Percentiles rank a stretch among this genome's conserved stretches.
These are phyloP conservation scores for Lepidostoma basale DNA, from an alignment of 1,140 invertebrate genomes.

Conservation along the genomic window DNA sequence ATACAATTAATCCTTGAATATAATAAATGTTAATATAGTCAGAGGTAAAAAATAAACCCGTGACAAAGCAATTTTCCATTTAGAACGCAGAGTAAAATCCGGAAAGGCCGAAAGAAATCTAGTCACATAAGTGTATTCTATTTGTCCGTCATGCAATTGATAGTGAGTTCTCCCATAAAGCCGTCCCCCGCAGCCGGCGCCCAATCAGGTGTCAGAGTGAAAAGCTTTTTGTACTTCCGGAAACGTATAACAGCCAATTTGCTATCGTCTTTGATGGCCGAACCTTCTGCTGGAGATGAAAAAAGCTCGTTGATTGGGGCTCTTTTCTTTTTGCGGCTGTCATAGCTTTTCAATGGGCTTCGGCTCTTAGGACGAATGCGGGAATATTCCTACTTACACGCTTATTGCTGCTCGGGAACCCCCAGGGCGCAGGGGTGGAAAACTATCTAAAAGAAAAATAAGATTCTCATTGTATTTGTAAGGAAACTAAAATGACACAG, in stretches of 20 bases:
- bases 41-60: background rate
- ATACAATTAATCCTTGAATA: too few relatives aligned
- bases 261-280: conserved; percentile 16
- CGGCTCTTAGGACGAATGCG: conserved; percentile 37
- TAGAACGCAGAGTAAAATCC: too few relatives aligned
- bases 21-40: background rate
- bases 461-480: too few relatives aligned
- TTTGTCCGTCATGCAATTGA: conserved; percentile 19
- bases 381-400: too few relatives aligned
- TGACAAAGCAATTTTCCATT: too few relatives aligned
- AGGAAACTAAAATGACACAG: too few relatives aligned
- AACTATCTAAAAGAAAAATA: too few relatives aligned
- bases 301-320: conserved; percentile 39
- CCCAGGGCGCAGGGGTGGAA: too few relatives aligned
- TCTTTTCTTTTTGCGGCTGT: conserved; percentile 35
- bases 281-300: conserved; percentile 16
- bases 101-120: too few relatives aligned
- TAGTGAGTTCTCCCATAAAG: background rate
- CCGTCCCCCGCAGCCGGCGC: background rate
- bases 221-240: conserved; percentile 26
- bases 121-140: conserved; percentile 7
- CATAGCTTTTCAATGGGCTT: conserved; percentile 34
- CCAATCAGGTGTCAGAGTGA: conserved; percentile 24
- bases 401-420: too few relatives aligned
- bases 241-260: conserved; percentile 40